Evolutionary conservation across 2,797 vertebrate species (phyloP).

Genomic region (Eptatretus atami): DNA sequence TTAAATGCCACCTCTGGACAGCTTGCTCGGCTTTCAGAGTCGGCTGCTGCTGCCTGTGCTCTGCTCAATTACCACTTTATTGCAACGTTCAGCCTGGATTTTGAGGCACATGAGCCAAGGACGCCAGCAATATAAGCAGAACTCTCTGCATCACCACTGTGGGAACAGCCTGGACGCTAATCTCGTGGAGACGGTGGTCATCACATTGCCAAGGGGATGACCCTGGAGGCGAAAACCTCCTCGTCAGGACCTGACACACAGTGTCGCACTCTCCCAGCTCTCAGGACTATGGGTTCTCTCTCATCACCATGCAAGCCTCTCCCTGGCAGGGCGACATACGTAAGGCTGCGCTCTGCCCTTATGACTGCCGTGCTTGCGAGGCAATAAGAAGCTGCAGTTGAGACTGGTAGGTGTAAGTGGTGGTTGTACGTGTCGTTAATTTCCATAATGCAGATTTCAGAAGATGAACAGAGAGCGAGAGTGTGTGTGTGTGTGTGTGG

Average conservation of each 20-base stretch:
- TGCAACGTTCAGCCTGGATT: too few species aligned
- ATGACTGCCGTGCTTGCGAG: constrained; percentile 2
- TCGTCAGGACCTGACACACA: not conserved
- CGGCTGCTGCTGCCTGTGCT: too few species aligned
- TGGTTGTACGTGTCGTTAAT: not conserved
- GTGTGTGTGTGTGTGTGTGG: constrained; percentile 1
- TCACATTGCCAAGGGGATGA: not conserved
- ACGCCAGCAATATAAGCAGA: too few species aligned
- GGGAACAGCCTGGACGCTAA: too few species aligned
- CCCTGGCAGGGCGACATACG: not conserved
- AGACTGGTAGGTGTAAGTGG: constrained; percentile 1
- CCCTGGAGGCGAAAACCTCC: constrained; percentile 2
- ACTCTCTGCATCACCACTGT: too few species aligned
- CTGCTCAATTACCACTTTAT: too few species aligned
- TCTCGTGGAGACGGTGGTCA: too few species aligned
- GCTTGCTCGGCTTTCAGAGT: too few species aligned
- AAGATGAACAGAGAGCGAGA: not conserved
- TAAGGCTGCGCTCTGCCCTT: not conserved
- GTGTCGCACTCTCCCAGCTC: too few species aligned
- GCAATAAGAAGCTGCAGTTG: constrained; percentile 2
- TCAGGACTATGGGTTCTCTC: not conserved
- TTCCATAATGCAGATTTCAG: too few species aligned
- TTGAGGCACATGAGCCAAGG: too few species aligned
- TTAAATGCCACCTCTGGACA: too few species aligned
- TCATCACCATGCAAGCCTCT: constrained; percentile 1